Percentiles rank a stretch among this genome's conserved stretches.
phyloP scores from a whole-genome alignment of 2,888 invertebrate genomes.

The Drosophila glabriapex region DNA sequence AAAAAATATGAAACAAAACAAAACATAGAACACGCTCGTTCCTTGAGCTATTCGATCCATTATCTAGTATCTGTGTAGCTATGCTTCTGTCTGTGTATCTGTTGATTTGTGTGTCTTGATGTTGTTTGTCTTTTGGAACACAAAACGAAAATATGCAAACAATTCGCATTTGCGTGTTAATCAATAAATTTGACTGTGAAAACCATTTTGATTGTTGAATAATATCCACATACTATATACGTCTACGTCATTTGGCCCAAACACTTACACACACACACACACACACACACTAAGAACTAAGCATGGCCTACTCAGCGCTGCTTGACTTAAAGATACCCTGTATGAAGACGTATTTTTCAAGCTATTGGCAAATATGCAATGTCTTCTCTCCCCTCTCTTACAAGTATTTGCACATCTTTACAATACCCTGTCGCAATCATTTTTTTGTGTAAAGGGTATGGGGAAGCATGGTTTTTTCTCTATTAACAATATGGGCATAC shows the following conservation, averaged over 20 bases:
- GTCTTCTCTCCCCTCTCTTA: too few relatives aligned
- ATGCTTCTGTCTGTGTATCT: slow-evolving; percentile 19
- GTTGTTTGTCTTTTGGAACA: slow-evolving; percentile 62
- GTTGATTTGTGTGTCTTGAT: slow-evolving; percentile 32
- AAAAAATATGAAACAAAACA: slow-evolving; percentile 27
- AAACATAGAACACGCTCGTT: slow-evolving; percentile 57
- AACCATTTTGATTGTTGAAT: slow-evolving; percentile 78
- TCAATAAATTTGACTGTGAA: slow-evolving; percentile 81
- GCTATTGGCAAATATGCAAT: background rate
- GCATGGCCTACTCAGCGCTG: slow-evolving; percentile 17
- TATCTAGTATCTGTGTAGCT: slow-evolving; percentile 32
- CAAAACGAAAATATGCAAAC: slow-evolving; percentile 77
- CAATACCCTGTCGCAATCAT: background rate
- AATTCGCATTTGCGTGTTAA: slow-evolving; percentile 81
- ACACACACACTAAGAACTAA: background rate
- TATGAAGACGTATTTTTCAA: background rate
- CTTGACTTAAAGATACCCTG: slow-evolving; percentile 25
- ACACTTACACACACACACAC: slow-evolving; percentile 28
- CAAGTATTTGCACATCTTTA: background rate
- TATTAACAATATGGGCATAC: background rate
- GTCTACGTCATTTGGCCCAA: slow-evolving; percentile 47
- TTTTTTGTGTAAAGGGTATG: slow-evolving; percentile 9
- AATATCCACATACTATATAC: slow-evolving; percentile 59
- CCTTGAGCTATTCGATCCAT: slow-evolving; percentile 24
- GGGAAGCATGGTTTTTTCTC: slow-evolving; percentile 21